Conservation (phyloP, 2,113 vertebrate genomes). For the Octodon degus region DNA sequence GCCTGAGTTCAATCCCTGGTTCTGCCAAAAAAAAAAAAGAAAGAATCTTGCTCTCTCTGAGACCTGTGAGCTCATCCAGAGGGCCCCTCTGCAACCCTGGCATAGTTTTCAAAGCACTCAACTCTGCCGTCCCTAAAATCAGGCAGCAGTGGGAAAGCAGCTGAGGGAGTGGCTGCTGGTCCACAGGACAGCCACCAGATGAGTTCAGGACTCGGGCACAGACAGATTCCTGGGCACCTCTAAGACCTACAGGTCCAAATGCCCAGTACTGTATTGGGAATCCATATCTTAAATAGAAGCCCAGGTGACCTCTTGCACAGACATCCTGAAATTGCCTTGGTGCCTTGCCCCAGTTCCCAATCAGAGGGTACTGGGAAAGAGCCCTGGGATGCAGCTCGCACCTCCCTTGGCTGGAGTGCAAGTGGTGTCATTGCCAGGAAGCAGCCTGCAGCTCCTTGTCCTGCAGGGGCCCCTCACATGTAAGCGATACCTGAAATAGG, state of each 20-base stretch:
- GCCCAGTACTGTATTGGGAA: background rate
- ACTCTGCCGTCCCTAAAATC: background rate
- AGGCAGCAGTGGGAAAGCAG: background rate
- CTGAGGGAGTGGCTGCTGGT: background rate
- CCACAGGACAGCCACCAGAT: accelerated
- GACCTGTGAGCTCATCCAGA: background rate
- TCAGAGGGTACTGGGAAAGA: background rate
- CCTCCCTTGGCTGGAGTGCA: background rate
- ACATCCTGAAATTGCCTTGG: background rate
- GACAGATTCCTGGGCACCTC: background rate
- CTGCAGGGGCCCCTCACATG: constrained; percentile 84
- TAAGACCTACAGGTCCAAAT: background rate
- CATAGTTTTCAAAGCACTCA: background rate
- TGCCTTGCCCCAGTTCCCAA: background rate
- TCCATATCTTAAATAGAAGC: constrained; percentile 1
- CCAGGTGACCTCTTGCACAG: background rate
- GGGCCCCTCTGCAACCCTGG: background rate
- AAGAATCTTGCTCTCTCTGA: background rate
- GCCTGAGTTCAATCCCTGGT: too few species aligned
- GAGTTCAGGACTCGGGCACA: background rate
- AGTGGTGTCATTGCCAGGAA: constrained; percentile 1
- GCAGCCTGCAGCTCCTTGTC: constrained; percentile 71
- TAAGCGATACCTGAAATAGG: constrained; percentile 88
- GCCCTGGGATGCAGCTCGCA: background rate
- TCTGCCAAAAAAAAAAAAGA: too few species aligned